Evolutionary conservation across 2,113 vertebrate genomes (phyloP).

Genomic region (Zosterops lateralis): DNA sequence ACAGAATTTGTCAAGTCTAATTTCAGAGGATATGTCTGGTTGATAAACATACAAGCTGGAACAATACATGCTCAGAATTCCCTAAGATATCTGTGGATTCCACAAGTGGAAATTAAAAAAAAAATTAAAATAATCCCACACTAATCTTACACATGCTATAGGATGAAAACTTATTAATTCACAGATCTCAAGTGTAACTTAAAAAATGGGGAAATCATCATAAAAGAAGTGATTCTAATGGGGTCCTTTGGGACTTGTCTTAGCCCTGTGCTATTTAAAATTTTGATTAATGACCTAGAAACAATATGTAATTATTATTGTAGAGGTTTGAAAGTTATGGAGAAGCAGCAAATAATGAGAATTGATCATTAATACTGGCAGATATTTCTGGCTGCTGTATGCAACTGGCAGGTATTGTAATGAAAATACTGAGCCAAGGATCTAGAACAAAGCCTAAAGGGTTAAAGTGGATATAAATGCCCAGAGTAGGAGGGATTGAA

Average conservation of each 20-base stretch:
- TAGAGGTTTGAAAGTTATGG: background rate
- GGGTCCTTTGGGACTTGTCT: background rate
- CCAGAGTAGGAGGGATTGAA: background rate
- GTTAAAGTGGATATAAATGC: background rate
- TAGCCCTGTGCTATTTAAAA: background rate
- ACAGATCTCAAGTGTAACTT: background rate
- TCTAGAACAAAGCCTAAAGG: background rate
- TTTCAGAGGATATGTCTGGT: background rate
- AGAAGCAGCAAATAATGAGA: background rate
- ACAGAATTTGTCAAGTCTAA: background rate
- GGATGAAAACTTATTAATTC: background rate
- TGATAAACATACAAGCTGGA: background rate
- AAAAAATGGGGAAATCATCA: background rate
- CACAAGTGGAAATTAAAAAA: background rate
- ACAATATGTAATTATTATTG: conserved; percentile 18
- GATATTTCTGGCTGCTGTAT: background rate
- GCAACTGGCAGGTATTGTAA: background rate
- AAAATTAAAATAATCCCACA: background rate
- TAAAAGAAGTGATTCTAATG: background rate
- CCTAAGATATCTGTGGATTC: background rate
- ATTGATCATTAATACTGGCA: background rate
- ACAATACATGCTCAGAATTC: background rate
- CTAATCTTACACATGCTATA: background rate
- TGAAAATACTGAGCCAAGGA: background rate
- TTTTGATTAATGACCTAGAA: conserved; percentile 42